Conservation (phyloP, 2,888 invertebrate species). For the Tuta absoluta region DNA sequence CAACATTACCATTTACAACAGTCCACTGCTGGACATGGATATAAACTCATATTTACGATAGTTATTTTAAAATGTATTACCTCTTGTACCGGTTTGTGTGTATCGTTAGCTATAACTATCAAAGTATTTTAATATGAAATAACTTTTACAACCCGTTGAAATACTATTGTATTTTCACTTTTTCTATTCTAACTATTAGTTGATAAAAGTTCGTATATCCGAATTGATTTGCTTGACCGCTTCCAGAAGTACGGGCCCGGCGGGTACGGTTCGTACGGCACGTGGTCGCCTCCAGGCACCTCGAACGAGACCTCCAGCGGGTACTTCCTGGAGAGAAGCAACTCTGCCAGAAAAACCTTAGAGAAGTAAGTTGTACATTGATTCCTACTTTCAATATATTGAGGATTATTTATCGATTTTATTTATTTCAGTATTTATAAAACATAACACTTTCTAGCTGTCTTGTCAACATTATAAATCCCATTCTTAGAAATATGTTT, state of each 20-base stretch:
- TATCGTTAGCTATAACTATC: no score
- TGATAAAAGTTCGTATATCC: not conserved
- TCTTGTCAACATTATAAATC: not conserved
- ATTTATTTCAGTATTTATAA: no score
- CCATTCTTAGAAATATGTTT: no score
- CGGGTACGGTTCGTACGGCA: conserved; percentile 89
- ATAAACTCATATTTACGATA: no score
- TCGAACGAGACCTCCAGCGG: conserved; percentile 98
- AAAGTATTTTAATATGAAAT: no score
- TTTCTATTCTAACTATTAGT: conserved; percentile 29
- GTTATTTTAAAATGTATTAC: no score
- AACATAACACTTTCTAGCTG: no score
- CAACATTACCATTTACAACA: no score
- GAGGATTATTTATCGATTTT: not conserved
- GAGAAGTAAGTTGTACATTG: conserved; percentile 61
- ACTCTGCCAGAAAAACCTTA: conserved; percentile 94
- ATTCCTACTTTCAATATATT: not conserved
- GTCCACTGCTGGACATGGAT: no score
- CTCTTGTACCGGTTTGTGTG: no score
- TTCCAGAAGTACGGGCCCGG: conserved; percentile 80
- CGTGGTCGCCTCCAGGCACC: conserved; percentile 96
- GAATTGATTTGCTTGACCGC: conserved; percentile 9
- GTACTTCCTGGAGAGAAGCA: conserved; percentile 95
- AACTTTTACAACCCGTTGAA: no score
- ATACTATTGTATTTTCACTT: no score